These are phyloP conservation scores for Myiopsitta monachus DNA, from an alignment of 2,113 vertebrate genomes.

Conservation along the genomic window DNA sequence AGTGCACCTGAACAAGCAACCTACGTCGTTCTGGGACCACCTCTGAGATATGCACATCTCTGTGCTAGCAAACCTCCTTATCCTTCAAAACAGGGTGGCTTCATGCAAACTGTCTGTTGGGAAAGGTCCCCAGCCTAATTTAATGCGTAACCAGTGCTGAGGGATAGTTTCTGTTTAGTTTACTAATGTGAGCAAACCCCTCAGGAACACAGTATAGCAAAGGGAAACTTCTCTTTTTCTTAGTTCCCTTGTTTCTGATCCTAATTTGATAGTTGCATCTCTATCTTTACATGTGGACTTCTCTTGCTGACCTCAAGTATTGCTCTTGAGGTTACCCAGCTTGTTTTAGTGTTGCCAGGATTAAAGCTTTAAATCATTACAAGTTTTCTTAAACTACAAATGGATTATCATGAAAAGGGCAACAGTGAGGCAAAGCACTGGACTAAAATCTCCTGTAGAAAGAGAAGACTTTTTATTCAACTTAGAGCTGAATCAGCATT, in stretches of 20 bases:
- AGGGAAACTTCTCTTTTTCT: background rate
- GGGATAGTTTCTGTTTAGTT: background rate
- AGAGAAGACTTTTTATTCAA: background rate
- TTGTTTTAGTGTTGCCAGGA: background rate
- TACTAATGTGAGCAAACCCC: background rate
- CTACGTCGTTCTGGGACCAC: rapidly evolving
- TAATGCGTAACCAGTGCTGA: background rate
- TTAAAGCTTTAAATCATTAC: background rate
- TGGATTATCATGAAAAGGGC: background rate
- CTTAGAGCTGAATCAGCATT: background rate
- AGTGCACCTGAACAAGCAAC: background rate
- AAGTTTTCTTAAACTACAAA: background rate
- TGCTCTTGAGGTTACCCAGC: background rate
- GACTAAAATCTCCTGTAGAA: background rate
- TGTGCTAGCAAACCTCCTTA: background rate
- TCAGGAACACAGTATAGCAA: background rate
- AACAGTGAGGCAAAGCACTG: background rate
- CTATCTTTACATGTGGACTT: background rate
- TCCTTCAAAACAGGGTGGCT: background rate
- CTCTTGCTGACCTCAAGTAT: background rate
- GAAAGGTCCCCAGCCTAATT: background rate
- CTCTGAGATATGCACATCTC: background rate
- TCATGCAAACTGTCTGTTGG: background rate
- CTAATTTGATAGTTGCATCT: background rate
- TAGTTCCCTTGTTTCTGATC: background rate